Percentiles rank a stretch among this genome's conserved stretches.
Conservation (phyloP, 1,140 invertebrate genomes). For the Antheraea pernyi region DNA sequence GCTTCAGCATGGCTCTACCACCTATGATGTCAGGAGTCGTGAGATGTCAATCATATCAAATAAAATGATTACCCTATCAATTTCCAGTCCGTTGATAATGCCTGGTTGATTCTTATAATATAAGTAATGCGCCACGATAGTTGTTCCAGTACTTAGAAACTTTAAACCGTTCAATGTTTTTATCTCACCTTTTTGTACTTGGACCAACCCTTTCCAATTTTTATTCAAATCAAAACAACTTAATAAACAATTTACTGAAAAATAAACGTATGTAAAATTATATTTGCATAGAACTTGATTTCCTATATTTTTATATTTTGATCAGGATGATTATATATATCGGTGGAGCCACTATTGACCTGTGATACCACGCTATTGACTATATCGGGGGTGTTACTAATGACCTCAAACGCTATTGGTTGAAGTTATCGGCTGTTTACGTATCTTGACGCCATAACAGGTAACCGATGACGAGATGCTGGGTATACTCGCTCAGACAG, state of each 20-base stretch:
- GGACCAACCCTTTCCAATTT: background rate
- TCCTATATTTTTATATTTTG: too few species aligned
- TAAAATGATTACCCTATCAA: constrained; percentile 20
- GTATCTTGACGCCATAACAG: too few species aligned
- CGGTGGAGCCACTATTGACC: too few species aligned
- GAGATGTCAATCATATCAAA: background rate
- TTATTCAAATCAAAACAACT: constrained; percentile 1
- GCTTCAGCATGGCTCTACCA: too few species aligned
- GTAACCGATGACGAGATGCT: too few species aligned
- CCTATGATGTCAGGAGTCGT: too few species aligned
- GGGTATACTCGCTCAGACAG: too few species aligned
- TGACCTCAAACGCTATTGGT: too few species aligned
- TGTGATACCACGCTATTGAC: too few species aligned
- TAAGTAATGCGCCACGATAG: constrained; percentile 16
- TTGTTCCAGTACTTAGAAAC: constrained; percentile 16
- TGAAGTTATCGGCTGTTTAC: too few species aligned
- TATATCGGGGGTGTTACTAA: too few species aligned
- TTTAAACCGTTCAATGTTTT: constrained; percentile 25
- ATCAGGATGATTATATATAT: too few species aligned
- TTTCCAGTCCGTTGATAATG: constrained; percentile 19
- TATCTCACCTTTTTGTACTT: constrained; percentile 19
- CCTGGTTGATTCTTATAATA: constrained; percentile 7
- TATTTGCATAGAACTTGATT: background rate
- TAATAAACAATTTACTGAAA: background rate
- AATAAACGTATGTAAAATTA: background rate